phyloP scores from a whole-genome alignment of 2,888 invertebrate genomes.

The Mesopsocus fuscifrons region DNA sequence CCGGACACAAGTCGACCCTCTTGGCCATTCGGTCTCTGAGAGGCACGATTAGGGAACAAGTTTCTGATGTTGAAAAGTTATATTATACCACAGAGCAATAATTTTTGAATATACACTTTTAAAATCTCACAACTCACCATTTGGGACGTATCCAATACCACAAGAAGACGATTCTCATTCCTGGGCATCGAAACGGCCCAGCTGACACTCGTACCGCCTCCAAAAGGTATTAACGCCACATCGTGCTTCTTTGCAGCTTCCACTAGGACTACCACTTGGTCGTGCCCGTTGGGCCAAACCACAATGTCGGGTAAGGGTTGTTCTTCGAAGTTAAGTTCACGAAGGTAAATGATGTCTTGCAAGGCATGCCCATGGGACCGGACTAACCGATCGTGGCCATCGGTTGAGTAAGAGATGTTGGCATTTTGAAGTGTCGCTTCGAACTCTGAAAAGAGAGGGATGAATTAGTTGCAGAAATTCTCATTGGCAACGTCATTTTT shows the following conservation, averaged over 20 bases:
- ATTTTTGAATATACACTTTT: no score
- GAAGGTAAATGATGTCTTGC: constrained; percentile 64
- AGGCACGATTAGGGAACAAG: no score
- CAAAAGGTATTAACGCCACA: constrained; percentile 79
- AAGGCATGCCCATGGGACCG: constrained; percentile 87
- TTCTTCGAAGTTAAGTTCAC: constrained; percentile 38
- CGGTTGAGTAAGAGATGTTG: constrained; percentile 40
- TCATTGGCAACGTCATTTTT: no score
- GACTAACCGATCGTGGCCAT: constrained; percentile 67
- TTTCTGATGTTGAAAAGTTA: no score
- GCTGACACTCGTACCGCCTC: constrained; percentile 88
- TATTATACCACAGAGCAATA: no score
- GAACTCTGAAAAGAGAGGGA: constrained; percentile 28
- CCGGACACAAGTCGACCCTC: no score
- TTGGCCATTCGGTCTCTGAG: no score
- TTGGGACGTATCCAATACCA: constrained; percentile 82
- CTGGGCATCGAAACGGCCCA: constrained; percentile 71
- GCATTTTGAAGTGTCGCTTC: constrained; percentile 33
- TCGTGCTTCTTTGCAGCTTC: constrained; percentile 49
- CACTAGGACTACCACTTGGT: constrained; percentile 56
- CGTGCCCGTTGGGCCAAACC: constrained; percentile 74
- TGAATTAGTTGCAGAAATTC: no score
- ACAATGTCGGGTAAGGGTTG: constrained; percentile 81
- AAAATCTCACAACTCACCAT: constrained; percentile 47
- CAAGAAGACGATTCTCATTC: constrained; percentile 57